Base-by-base conservation (phyloP, 2,888 invertebrate genomes). In the Noctua pronuba region DNA sequence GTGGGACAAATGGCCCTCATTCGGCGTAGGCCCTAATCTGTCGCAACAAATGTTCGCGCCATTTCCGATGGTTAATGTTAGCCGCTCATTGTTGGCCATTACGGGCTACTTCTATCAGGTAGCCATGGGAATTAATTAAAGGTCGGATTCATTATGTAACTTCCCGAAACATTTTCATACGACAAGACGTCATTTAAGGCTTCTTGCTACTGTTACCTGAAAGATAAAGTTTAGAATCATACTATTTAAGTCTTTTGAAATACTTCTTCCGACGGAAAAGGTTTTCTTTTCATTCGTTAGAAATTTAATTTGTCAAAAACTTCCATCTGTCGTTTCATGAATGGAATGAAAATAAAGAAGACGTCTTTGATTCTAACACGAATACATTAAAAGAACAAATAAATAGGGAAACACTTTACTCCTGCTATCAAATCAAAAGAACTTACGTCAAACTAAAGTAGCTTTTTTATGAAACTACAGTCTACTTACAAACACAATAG, bases 11-110 rank as follows among this genome's bases (percentile, higher is more conserved):
- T 85, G 66, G 62, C 66, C 67, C 73, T 67, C 75, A 82, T 79
- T 85, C 68, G 38, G 28, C 18, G 28, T 52, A 67, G 16, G 67
- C 68, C 73, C 72, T 86, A 83, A 86, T 86, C 80, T 75, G 74
- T 83, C 86, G 75, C 75, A 60, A 73, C 86, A 73, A 84, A 85
- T 85, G 84, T 82, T 76, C 60, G 55, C 75, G 71, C 85, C 79
- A 82, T 75, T 81, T 52, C 52, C 35, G 60, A 79, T 76, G 62
- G 70, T 70, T 82, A 75, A 82, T 73, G 73, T 72, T 62, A 58
- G 65, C 68, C 62, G 35, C 69, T 55, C 74, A 58, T 41, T 65
- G 82, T 49, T 41, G 2, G 64, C 55, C 75, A 71, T 85, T 73
- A 75, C 44, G 38, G 13, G n/a, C 38, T 74, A 83, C 68, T 77